Evolutionary conservation across 1,140 invertebrate species (phyloP).

Genomic region (Drosophila insularis): DNA sequence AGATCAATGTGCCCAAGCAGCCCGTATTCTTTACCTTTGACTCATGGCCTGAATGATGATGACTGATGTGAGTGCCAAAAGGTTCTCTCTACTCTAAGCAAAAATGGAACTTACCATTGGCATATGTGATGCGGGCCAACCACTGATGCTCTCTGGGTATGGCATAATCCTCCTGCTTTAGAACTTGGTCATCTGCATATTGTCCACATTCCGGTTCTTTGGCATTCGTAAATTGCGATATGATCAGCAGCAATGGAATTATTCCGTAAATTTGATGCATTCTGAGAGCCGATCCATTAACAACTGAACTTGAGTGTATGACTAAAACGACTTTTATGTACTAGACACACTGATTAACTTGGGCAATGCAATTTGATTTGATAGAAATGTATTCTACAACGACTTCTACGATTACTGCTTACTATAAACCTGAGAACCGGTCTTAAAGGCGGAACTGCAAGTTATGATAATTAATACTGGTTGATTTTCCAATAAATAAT

Average conservation of each 20-base stretch:
- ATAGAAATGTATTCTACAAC: background rate
- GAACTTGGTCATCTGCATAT: conserved; percentile 37
- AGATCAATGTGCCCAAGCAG: conserved; percentile 58
- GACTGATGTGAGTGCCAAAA: background rate
- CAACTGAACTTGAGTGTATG: conserved; percentile 40
- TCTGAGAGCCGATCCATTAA: conserved; percentile 27
- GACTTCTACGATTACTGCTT: background rate
- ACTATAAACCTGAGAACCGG: conserved; percentile 35
- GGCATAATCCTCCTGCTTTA: conserved; percentile 35
- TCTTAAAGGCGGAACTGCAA: conserved; percentile 35
- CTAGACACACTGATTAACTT: background rate
- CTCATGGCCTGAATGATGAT: conserved; percentile 37
- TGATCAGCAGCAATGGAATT: conserved; percentile 23
- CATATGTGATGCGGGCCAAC: conserved; percentile 51
- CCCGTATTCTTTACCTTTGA: conserved; percentile 33
- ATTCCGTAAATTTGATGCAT: conserved; percentile 45
- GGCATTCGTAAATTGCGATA: conserved; percentile 4
- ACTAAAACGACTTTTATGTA: conserved; percentile 7
- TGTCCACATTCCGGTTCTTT: conserved; percentile 37
- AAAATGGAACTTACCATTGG: conserved; percentile 56
- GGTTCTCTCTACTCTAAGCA: no score
- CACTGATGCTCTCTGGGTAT: conserved; percentile 65
- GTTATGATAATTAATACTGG: background rate
- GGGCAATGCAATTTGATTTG: background rate
- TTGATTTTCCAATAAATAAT: background rate